Base-by-base conservation (phyloP, 2,797 vertebrate genomes). In the Podarcis siculus region DNA sequence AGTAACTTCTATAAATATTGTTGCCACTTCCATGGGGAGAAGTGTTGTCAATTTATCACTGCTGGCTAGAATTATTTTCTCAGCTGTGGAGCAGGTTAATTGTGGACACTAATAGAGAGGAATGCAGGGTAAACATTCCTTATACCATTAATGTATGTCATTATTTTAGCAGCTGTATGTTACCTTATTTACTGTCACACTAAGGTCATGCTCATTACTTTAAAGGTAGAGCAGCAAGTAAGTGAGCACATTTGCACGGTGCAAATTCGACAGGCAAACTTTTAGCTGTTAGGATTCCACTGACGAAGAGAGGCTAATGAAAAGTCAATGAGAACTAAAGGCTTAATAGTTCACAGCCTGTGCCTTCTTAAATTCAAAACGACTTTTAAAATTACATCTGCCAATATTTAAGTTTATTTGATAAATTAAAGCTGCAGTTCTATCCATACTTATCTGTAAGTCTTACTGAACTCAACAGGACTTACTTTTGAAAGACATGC, bases 41-140 rank as follows among this genome's bases (percentile, higher is more conserved):
- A 89, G 93, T 92, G 95, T 55, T 86, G 94, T 93, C 89, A 88
- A 96, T 96, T 94, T 92, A 95, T 97, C 97, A 96, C 95, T 94
- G 95, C 95, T 91, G 85, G 85, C 82, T 32, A 91, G 83, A 92
- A 95, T 92, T 97, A 97, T 97, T 97, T 97, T 97, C 94, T 95
- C 97, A 97, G 96, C 97, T 97, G 97, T 94, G 95, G 95, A 94
- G 95, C 95, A 96, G 93, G 96, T 96, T 97, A 96, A 96, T 96
- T 95, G 95, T 95, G 93, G 92, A 93, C 95, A 92, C 94, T 93
- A 95, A 96, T 94, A 94, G 95, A 94, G 80, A 95, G 95, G 96
- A 96, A 97, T 97, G 96, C 91, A 93, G 93, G 87, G 94, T 96
- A 95, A 96, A 97, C 89, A 92, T 87, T 91, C 91, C 92, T 88